These are phyloP conservation scores for Cylloceria caligata DNA, from an alignment of 2,888 invertebrate genomes.

Conservation along the genomic window DNA sequence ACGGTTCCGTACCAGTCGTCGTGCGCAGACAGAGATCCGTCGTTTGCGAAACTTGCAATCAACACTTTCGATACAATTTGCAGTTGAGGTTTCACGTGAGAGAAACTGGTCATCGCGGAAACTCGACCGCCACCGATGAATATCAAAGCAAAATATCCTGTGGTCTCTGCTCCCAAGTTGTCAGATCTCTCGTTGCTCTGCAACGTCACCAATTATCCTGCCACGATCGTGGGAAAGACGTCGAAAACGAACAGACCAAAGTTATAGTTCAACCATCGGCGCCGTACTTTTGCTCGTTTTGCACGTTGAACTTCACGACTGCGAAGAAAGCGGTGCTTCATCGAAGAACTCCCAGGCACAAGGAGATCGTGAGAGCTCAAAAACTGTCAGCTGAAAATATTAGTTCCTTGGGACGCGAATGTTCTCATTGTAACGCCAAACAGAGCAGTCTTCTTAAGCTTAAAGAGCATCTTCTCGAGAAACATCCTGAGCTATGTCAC, in stretches of 20 bases:
- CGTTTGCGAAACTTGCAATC: slow-evolving; percentile 89
- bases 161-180: slow-evolving; percentile 86
- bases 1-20: slow-evolving; percentile 92
- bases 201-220: slow-evolving; percentile 89
- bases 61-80: slow-evolving; percentile 91
- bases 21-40: slow-evolving; percentile 89
- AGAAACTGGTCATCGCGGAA: slow-evolving; percentile 85
- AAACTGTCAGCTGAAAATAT: slow-evolving; percentile 72
- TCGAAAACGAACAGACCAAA: slow-evolving; percentile 51
- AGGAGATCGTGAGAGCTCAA: slow-evolving; percentile 86
- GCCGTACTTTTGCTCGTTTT: slow-evolving; percentile 89
- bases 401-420: slow-evolving; percentile 84
- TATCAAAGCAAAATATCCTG: slow-evolving; percentile 89
- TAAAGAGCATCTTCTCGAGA: slow-evolving; percentile 87
- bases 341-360: slow-evolving; percentile 88
- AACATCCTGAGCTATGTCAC: slow-evolving; percentile 88
- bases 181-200: slow-evolving; percentile 88
- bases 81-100: slow-evolving; percentile 89
- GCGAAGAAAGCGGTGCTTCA: slow-evolving; percentile 88
- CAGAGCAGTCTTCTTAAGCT: slow-evolving; percentile 86
- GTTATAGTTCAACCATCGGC: slow-evolving; percentile 43
- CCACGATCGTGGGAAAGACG: slow-evolving; percentile 86
- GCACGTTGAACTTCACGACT: slow-evolving; percentile 88
- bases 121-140: slow-evolving; percentile 87
- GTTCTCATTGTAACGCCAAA: slow-evolving; percentile 87